phyloP scores from a whole-genome alignment of 1,140 invertebrate species.

The Cherax quadricarinatus region DNA sequence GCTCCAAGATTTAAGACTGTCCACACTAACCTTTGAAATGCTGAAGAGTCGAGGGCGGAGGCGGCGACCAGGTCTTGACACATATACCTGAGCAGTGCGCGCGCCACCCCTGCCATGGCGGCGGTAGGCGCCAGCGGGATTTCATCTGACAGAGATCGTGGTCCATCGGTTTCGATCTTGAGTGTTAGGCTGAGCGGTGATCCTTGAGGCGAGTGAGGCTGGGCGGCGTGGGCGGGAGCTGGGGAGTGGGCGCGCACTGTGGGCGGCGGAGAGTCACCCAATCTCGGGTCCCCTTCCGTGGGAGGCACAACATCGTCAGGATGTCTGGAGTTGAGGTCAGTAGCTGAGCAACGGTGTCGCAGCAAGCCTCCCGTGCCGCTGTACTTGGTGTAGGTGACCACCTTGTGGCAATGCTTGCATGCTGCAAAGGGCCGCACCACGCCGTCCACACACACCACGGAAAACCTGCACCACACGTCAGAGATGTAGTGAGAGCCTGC shows the following conservation, averaged over 20 bases:
- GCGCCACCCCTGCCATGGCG: conserved; percentile 70
- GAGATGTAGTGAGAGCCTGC: conserved; percentile 70
- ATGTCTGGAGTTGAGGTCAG: conserved; percentile 53
- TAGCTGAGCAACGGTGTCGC: conserved; percentile 69
- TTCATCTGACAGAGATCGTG: conserved; percentile 28
- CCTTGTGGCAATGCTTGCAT: conserved; percentile 72
- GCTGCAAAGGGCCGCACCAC: conserved; percentile 65
- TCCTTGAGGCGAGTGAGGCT: conserved; percentile 44
- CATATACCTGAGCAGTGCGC: conserved; percentile 72
- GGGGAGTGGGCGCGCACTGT: conserved; percentile 63
- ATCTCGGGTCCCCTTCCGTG: conserved; percentile 38
- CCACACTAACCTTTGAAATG: conserved; percentile 72
- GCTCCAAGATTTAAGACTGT: conserved; percentile 72
- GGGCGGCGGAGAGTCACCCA: conserved; percentile 59
- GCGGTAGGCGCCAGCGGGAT: conserved; percentile 57
- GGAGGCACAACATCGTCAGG: conserved; percentile 46
- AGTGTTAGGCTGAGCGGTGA: conserved; percentile 57
- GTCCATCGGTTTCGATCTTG: conserved; percentile 34
- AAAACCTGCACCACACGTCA: conserved; percentile 72
- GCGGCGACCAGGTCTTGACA: conserved; percentile 69
- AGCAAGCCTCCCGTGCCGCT: conserved; percentile 72
- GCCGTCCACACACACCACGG: conserved; percentile 70
- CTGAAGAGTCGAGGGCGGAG: conserved; percentile 61
- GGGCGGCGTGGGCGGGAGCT: conserved; percentile 59
- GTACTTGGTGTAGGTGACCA: conserved; percentile 73